Evolutionary conservation across 2,113 vertebrate species (phyloP).

Genomic region (Macroglossus sobrinus): DNA sequence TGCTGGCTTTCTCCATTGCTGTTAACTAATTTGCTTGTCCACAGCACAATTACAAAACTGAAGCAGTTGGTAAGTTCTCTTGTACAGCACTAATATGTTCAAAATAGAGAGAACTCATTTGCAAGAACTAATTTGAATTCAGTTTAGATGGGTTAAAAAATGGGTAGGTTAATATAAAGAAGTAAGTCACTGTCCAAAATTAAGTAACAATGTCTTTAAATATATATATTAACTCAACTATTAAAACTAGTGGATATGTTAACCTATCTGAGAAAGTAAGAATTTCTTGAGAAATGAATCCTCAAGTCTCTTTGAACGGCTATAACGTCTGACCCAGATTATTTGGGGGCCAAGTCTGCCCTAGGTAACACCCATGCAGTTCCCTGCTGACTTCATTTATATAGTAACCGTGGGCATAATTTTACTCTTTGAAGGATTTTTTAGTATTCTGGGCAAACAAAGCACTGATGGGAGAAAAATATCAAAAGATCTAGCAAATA

Average conservation of each 20-base stretch:
- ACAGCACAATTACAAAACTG: neutral
- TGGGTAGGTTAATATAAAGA: neutral
- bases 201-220: neutral
- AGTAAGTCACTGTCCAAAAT: constrained; percentile 1
- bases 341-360: neutral
- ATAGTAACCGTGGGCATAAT: constrained; percentile 25
- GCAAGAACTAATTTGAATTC: constrained; percentile 27
- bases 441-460: constrained; percentile 53
- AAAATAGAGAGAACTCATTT: constrained; percentile 44
- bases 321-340: neutral
- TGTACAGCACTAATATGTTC: neutral
- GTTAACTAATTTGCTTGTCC: constrained; percentile 20
- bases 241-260: neutral
- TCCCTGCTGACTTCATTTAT: constrained; percentile 51
- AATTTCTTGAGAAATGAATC: neutral
- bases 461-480: neutral
- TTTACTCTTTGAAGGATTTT: constrained; percentile 57
- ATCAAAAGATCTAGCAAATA: constrained; percentile 2
- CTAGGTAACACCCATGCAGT: neutral
- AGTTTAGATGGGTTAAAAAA: neutral
- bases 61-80: constrained; percentile 17
- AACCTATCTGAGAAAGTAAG: neutral
- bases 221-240: neutral
- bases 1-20: neutral
- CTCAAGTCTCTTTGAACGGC: constrained; percentile 1